These are phyloP conservation scores for Nestor notabilis DNA, from an alignment of 2,113 vertebrate species.

Conservation along the genomic window DNA sequence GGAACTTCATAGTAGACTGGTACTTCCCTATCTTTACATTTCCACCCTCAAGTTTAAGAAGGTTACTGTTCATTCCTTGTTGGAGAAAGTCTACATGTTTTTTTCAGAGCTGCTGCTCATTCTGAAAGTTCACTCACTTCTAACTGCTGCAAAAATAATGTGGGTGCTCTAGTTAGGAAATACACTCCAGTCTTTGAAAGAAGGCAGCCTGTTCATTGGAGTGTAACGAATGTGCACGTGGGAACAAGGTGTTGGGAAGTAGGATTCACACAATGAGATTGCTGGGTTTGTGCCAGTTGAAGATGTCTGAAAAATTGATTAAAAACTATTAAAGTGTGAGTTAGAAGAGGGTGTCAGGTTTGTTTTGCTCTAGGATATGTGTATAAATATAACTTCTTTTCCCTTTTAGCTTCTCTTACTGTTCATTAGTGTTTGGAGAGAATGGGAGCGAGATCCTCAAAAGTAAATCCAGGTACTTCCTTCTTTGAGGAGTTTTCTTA, in stretches of 20 bases:
- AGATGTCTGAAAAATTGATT: not conserved
- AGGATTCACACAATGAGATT: not conserved
- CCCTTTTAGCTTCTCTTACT: not conserved
- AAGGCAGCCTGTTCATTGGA: fast-evolving
- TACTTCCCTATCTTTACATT: not conserved
- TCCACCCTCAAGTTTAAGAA: not conserved
- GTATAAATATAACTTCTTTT: not conserved
- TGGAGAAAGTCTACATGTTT: not conserved
- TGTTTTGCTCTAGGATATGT: fast-evolving
- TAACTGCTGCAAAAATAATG: not conserved
- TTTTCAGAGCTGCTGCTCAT: not conserved
- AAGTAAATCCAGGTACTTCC: not conserved
- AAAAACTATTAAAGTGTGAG: not conserved
- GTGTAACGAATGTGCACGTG: fast-evolving
- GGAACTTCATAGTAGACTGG: not conserved
- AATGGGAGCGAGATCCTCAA: not conserved
- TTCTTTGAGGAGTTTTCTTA: not conserved
- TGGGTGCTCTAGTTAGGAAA: not conserved
- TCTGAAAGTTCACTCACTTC: not conserved
- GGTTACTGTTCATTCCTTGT: not conserved
- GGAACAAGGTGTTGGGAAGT: fast-evolving
- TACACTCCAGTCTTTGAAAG: fast-evolving
- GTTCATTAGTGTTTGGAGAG: not conserved
- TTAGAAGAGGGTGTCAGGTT: not conserved
- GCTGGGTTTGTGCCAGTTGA: not conserved